These are phyloP conservation scores for Himantopus leucocephalus DNA, from an alignment of 2,113 vertebrate species.

Conservation along the genomic window DNA sequence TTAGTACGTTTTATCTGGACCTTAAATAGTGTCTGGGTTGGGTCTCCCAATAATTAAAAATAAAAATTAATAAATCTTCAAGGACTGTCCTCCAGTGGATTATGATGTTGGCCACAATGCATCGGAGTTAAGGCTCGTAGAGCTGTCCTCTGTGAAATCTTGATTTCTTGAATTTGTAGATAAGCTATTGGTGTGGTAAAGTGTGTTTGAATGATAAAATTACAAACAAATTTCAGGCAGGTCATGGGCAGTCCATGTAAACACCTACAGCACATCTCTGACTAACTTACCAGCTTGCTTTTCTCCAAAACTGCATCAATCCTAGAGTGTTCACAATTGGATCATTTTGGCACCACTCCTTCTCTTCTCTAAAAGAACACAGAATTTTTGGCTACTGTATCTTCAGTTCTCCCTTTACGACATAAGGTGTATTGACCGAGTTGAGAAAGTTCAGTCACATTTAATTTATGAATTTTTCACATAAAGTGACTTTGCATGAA, in stretches of 20 bases:
- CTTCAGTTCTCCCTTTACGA: not conserved
- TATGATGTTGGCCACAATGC: not conserved
- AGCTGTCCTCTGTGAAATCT: not conserved
- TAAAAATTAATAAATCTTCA: not conserved
- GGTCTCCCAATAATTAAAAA: not conserved
- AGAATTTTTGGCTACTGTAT: not conserved
- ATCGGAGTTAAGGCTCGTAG: not conserved
- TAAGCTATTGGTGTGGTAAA: not conserved
- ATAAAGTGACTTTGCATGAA: not conserved
- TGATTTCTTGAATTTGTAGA: not conserved
- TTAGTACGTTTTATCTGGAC: not conserved
- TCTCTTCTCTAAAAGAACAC: not conserved
- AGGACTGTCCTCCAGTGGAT: rapidly evolving
- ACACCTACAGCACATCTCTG: not conserved
- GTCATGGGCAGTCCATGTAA: not conserved
- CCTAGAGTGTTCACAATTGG: not conserved
- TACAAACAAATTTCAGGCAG: not conserved
- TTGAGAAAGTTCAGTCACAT: not conserved
- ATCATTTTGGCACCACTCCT: not conserved
- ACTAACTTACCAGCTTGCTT: not conserved
- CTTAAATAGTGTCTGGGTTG: not conserved
- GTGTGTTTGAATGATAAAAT: not conserved
- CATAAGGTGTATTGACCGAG: not conserved
- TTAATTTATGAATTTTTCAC: not conserved
- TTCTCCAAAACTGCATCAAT: not conserved